These are phyloP conservation scores for Dichetophora obliterata DNA, from an alignment of 2,888 invertebrate species.

Conservation along the genomic window DNA sequence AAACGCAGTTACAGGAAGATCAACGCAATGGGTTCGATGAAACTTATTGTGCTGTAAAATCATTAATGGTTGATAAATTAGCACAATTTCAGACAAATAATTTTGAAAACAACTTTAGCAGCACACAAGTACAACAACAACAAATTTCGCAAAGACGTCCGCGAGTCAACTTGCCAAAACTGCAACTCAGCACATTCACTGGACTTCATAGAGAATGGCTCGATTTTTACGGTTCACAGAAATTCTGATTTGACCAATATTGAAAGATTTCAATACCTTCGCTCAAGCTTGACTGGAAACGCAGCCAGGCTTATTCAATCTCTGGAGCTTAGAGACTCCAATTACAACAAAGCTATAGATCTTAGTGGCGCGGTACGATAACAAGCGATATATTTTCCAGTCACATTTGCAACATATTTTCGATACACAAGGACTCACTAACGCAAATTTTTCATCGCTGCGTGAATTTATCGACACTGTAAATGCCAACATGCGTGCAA, in stretches of 20 bases:
- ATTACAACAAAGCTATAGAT: constrained; percentile 30
- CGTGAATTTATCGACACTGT: constrained; percentile 38
- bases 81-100: background rate
- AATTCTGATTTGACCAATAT: background rate
- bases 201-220: constrained; percentile 13
- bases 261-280: constrained; percentile 28
- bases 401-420: constrained; percentile 39
- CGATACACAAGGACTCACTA: constrained; percentile 33
- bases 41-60: background rate
- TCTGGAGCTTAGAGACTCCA: constrained; percentile 12
- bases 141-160: background rate
- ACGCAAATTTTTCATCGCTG: constrained; percentile 21
- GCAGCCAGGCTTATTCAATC: constrained; percentile 13
- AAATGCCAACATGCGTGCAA: constrained; percentile 39
- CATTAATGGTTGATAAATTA: background rate
- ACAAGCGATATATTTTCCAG: constrained; percentile 37
- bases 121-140: background rate
- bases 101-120: background rate
- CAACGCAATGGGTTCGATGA: background rate
- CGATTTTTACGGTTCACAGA: constrained; percentile 17
- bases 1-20: background rate
- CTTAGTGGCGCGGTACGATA: constrained; percentile 18
- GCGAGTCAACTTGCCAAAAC: constrained; percentile 2
- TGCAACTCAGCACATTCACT: constrained; percentile 8
- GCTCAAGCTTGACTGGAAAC: constrained; percentile 11